phyloP scores from a whole-genome alignment of 2,113 vertebrate species.

The Gymnobelideus leadbeateri region DNA sequence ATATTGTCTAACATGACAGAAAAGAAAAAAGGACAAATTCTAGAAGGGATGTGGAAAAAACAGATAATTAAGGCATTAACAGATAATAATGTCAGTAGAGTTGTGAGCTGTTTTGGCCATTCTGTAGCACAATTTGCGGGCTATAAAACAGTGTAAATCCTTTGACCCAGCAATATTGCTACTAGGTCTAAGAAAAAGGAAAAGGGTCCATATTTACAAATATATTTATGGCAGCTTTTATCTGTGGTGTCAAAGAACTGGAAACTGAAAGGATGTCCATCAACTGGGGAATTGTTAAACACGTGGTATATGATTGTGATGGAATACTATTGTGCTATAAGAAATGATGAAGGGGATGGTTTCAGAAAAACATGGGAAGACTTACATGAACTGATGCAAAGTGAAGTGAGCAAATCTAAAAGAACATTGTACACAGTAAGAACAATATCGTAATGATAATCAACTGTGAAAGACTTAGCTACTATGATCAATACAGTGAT shows the following conservation, averaged over 20 bases:
- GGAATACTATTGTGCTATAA: not conserved
- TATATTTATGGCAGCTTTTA: not conserved
- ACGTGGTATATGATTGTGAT: not conserved
- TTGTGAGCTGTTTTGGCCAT: not conserved
- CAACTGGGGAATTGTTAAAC: not conserved
- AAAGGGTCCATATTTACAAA: not conserved
- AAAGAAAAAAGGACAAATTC: not conserved
- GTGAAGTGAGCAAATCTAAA: not conserved
- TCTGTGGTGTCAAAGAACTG: not conserved
- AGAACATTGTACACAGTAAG: not conserved
- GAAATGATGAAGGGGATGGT: not conserved
- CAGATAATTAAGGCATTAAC: not conserved
- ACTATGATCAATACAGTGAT: too few relatives aligned
- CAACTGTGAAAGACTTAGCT: not conserved
- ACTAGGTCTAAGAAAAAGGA: too few relatives aligned
- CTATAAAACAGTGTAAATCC: not conserved
- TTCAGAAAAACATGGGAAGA: not conserved
- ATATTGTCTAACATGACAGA: not conserved
- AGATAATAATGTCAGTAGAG: not conserved
- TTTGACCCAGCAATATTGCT: too few relatives aligned
- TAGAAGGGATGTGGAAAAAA: not conserved
- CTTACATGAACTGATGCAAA: not conserved
- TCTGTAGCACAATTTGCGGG: not conserved
- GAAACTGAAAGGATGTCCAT: not conserved
- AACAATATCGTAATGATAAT: not conserved